Evolutionary conservation across 2,113 vertebrate species (phyloP), one percentile per base, ranked within the genome.

Genomic region (Hiodon alosoides): DNA sequence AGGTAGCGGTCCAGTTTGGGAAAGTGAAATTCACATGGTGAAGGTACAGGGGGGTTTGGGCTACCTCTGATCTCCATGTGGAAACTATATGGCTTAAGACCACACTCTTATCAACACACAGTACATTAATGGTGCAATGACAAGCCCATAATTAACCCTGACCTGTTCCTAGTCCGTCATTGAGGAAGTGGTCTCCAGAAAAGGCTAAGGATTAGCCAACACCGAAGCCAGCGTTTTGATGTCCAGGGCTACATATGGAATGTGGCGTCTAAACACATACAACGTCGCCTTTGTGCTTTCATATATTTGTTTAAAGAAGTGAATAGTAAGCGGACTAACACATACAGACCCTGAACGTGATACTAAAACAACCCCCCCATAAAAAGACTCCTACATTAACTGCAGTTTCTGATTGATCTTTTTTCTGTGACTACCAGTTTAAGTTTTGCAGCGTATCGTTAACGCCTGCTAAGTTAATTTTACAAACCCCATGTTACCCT

Each of bases 141-240:
- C 81, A 88, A 62, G 79, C 72, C 83, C 72, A 81, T 86, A 83
- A 86, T 89, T 89, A 88, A 87, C 86, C 85, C 83, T 79, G 87
- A 90, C 88, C 86, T 71, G 66, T 46, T 60, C n/a, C 65, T 60
- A 67, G 73, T 55, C 47, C 46, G 66, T 58, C 67, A 70, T 50
- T 8, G 67, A 69, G 16, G 67, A 51, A 69, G 52, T 8, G 54
- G 62, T 54, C 53, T 52, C 52, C 46, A 58, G 10, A 50, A 67
- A 10, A 57, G 65, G 54, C 11, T 52, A 46, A 11, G 53, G 31
- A 51, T 52, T 52, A n/a, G 13, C 67, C 9, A 50, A n/a, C 52
- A 48, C 10, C 16, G 16, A 13, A 47, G 61, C 58, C 14, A 9
- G 16, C 51, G 4, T 3, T 51, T 16, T 64, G 61, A 64, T 17